phyloP scores from a whole-genome alignment of 1,140 invertebrate species.

The Drosophila auraria region DNA sequence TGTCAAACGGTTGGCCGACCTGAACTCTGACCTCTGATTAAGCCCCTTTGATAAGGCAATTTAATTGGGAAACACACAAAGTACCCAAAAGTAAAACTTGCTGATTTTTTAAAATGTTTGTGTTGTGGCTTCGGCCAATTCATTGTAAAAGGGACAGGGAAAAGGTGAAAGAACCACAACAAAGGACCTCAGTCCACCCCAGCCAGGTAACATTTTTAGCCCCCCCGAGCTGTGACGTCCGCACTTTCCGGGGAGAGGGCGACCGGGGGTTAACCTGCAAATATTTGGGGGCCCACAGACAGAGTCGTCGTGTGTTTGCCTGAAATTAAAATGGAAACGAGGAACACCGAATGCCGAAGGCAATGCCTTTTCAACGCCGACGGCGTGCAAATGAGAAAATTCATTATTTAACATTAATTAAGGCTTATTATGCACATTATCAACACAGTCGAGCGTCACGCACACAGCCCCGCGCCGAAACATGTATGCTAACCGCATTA shows the following conservation, averaged over 20 bases:
- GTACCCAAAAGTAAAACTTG: constrained; percentile 49
- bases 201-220: background rate
- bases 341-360: constrained; percentile 26
- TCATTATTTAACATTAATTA: constrained; percentile 84
- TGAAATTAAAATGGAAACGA: constrained; percentile 35
- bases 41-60: constrained; percentile 45
- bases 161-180: constrained; percentile 64
- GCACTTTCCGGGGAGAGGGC: background rate
- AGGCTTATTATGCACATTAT: constrained; percentile 84
- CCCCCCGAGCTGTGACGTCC: constrained; percentile 1
- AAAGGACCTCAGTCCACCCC: constrained; percentile 31
- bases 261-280: constrained; percentile 43
- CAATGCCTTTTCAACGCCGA: constrained; percentile 64
- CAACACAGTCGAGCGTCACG: constrained; percentile 61
- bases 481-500: constrained; percentile 68
- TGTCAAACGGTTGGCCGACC: constrained; percentile 22
- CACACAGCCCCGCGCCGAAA: constrained; percentile 5
- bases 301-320: constrained; percentile 37
- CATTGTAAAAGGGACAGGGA: background rate
- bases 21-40: constrained; percentile 16
- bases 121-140: constrained; percentile 47
- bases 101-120: constrained; percentile 65
- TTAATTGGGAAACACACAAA: constrained; percentile 45
- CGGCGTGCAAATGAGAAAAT: constrained; percentile 81
- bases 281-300: constrained; percentile 61